Evolutionary conservation across 1,140 invertebrate species (phyloP).

Genomic region (Teleogryllus occipitalis): DNA sequence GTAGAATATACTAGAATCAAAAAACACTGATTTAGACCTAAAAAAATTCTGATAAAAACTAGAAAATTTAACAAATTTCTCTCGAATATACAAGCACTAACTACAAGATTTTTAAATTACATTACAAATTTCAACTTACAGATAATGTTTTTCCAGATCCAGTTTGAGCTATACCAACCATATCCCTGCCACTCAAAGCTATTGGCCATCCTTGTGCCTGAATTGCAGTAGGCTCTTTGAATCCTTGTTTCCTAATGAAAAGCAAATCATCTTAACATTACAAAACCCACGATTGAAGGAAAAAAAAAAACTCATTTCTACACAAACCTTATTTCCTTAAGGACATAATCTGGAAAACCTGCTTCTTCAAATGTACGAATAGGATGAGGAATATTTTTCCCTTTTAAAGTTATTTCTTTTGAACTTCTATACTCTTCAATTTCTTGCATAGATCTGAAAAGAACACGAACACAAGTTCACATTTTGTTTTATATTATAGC

Average conservation of each 20-base stretch:
- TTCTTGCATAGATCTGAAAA: slow-evolving; percentile 51
- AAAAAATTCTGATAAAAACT: not conserved
- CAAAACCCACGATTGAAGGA: not conserved
- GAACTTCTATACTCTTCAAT: slow-evolving; percentile 63
- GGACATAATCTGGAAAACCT: slow-evolving; percentile 68
- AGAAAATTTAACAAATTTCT: not conserved
- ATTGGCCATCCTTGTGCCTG: slow-evolving; percentile 76
- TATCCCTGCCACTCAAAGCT: slow-evolving; percentile 67
- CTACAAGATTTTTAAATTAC: not conserved
- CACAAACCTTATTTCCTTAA: slow-evolving; percentile 41
- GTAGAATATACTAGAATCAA: slow-evolving; percentile 39
- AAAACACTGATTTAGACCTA: not conserved
- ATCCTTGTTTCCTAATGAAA: slow-evolving; percentile 43
- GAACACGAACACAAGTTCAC: too few species aligned
- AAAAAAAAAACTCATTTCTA: not conserved
- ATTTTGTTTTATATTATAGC: too few species aligned
- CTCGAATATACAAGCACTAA: not conserved
- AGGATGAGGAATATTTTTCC: slow-evolving; percentile 62
- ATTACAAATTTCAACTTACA: slow-evolving; percentile 31
- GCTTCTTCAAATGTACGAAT: slow-evolving; percentile 73
- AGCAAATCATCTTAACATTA: not conserved
- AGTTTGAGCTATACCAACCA: slow-evolving; percentile 78
- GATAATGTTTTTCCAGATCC: slow-evolving; percentile 54
- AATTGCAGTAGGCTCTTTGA: slow-evolving; percentile 69
- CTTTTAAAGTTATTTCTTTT: slow-evolving; percentile 77